These are phyloP conservation scores for Sitta carolinensis DNA, from an alignment of 2,797 vertebrate species.

Conservation along the genomic window DNA sequence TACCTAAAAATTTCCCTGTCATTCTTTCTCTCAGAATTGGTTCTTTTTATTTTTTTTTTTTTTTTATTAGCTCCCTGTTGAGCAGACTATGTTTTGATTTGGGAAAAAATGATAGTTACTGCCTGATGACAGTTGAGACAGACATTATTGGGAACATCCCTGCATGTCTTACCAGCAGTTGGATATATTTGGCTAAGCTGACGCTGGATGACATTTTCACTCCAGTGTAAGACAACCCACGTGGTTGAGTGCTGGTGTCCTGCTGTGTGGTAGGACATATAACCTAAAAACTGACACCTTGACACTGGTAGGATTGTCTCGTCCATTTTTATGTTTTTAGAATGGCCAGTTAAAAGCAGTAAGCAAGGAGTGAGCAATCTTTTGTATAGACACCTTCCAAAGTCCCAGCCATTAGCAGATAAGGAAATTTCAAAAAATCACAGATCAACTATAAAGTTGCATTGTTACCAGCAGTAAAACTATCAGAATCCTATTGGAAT, in stretches of 20 bases:
- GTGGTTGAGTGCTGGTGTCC: background rate
- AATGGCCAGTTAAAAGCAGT: background rate
- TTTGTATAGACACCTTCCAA: background rate
- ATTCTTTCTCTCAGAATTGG: background rate
- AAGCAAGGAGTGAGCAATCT: background rate
- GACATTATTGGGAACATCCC: background rate
- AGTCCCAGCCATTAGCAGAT: background rate
- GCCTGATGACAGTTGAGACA: slow-evolving; percentile 9
- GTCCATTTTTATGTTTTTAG: background rate
- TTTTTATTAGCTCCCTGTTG: slow-evolving; percentile 40
- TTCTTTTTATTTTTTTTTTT: background rate
- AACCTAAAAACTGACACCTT: background rate
- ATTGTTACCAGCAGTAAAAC: background rate
- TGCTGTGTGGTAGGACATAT: background rate
- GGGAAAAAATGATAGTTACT: background rate
- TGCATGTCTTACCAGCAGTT: background rate
- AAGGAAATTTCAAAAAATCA: background rate
- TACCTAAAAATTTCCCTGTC: slow-evolving; percentile 33
- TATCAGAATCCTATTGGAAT: background rate
- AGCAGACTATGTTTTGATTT: slow-evolving; percentile 56
- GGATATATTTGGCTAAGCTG: slow-evolving; percentile 5
- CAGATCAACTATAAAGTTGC: background rate
- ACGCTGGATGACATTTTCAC: slow-evolving; percentile 26
- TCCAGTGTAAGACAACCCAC: background rate
- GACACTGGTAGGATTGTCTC: background rate